Evolutionary conservation across 35 echinoderm and acorn worm species (phyloP).

Genomic region (Strongylocentrotus purpuratus): DNA sequence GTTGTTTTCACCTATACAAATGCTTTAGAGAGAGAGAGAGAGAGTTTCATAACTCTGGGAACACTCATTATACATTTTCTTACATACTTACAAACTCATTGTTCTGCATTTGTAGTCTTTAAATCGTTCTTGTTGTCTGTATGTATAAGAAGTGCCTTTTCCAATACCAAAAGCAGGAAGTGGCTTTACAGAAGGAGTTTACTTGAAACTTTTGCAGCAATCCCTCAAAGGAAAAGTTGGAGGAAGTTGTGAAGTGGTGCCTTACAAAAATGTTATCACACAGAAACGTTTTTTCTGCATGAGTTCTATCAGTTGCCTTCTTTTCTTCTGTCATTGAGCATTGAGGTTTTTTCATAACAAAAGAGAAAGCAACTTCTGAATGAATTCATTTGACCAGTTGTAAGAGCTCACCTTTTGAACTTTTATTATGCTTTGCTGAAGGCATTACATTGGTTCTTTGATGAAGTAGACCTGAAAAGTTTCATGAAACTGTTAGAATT

Average conservation of each 20-base stretch:
- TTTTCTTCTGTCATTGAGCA: neutral
- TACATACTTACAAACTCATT: too few species aligned
- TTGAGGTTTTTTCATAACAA: neutral
- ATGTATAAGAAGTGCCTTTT: neutral
- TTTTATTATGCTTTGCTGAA: neutral
- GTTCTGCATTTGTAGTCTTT: too few species aligned
- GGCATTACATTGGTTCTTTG: neutral
- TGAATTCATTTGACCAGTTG: neutral
- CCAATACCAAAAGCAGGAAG: neutral
- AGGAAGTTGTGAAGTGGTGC: neutral
- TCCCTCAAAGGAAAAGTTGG: neutral
- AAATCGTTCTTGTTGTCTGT: too few species aligned
- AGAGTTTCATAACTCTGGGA: too few species aligned
- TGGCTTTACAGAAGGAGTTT: neutral
- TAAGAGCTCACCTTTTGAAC: neutral
- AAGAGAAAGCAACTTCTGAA: neutral
- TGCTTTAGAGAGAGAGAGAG: too few species aligned
- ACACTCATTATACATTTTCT: too few species aligned
- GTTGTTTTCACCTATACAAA: too few species aligned
- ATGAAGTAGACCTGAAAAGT: neutral
- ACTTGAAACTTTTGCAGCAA: neutral
- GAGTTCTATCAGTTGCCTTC: neutral
- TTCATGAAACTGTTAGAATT: constrained; percentile 3
- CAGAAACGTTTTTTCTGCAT: neutral
- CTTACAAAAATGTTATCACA: neutral